Evolutionary conservation across 2,888 invertebrate species (phyloP), one percentile per base, ranked within the genome.

Genomic region (Blomia tropicalis): DNA sequence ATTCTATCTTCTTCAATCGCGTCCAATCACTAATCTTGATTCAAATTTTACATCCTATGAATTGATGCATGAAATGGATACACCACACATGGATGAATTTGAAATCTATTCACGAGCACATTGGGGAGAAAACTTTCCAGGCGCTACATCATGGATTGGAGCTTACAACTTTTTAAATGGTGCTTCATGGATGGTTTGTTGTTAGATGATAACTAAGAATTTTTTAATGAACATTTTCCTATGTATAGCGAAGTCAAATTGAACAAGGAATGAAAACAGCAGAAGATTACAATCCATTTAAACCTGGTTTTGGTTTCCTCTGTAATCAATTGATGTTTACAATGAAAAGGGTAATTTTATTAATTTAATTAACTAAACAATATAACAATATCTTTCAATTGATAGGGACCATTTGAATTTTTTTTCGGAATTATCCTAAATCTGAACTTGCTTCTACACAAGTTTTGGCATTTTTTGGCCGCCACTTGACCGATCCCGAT

Each of bases 61-160:
- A 69, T 71, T 89, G 31, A 74, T 80, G 3, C 87, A 87, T 70
- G 89, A 90, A 73, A 75, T 84, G 69, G 87, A 88, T 72, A 60
- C 63, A 36, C 59, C 65, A 17, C 36, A 59, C 19, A 59, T 41
- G 23, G 54, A 64, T 11, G 62, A 59, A 43, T 14, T 43, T 19
- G 67, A 67, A 32, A 66, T 32, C 44, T 64, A 60, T 58, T 64
- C 67, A 1, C 62, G 60, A 54, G 66, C 67, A n/a, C 66, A 68
- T 60, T 53, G 43, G 22, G 67, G 67, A 41, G 66, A 67, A 62
- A 64, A 65, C 1, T 64, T 63, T 19, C 61, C 66, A 17, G 64
- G 66, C 43, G 44, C 66, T 3, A 47, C 62, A 30, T 67, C 67
- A 11, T 60, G 43, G 58, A 23, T 60, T 22, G 7, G 7, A 7